Conservation (phyloP, 2,888 invertebrate genomes). For the Epinotia brunnichana region DNA sequence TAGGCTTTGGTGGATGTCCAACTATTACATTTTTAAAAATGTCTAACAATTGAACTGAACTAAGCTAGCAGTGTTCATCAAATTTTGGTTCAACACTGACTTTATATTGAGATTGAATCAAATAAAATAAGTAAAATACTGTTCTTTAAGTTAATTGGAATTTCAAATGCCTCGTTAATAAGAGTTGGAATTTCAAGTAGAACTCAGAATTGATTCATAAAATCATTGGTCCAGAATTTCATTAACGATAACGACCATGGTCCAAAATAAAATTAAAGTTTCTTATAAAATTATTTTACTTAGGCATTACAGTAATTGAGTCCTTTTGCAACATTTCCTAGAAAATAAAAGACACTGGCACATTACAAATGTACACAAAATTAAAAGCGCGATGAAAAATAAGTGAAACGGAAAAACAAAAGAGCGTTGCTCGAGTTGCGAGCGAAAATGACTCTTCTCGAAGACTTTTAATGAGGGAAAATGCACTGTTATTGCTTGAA, state of each 20-base stretch:
- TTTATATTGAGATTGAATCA: neutral
- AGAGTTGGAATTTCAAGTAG: neutral
- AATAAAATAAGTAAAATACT: neutral
- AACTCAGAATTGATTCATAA: neutral
- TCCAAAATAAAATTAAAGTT: too few species aligned
- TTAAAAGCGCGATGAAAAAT: conserved; percentile 40
- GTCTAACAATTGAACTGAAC: neutral
- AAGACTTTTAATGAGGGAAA: conserved; percentile 49
- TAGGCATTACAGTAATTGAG: conserved; percentile 1
- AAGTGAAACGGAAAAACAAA: conserved; percentile 41
- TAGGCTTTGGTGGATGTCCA: too few species aligned
- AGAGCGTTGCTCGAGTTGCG: conserved; percentile 13
- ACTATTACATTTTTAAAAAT: neutral
- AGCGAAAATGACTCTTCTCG: conserved; percentile 36
- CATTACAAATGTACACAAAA: conserved; percentile 39
- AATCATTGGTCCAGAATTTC: neutral
- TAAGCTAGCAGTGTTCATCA: neutral
- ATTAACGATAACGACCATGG: too few species aligned
- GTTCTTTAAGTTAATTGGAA: neutral
- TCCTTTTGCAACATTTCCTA: neutral
- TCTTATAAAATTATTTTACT: too few species aligned
- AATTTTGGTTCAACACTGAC: neutral
- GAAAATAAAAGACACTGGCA: conserved; percentile 38
- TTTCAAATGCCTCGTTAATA: neutral
- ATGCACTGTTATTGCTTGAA: conserved; percentile 66